phyloP scores from a whole-genome alignment of 2,888 invertebrate species.

The Cantharis rustica region DNA sequence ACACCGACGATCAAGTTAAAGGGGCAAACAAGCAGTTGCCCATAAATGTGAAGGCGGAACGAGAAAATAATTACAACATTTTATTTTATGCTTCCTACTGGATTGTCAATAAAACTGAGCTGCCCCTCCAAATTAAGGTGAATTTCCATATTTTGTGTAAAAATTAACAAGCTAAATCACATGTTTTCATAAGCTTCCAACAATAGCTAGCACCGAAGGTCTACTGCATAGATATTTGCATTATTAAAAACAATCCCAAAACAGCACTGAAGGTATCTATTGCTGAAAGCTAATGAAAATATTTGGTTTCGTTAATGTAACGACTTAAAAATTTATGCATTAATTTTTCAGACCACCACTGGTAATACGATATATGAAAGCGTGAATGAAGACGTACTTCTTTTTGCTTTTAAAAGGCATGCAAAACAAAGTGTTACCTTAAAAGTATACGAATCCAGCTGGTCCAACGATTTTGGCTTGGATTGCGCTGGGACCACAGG shows the following conservation, averaged over 20 bases:
- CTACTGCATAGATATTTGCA: no score
- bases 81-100: slow-evolving; percentile 82
- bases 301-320: no score
- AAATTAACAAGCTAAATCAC: background rate
- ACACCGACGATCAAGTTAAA: slow-evolving; percentile 69
- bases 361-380: slow-evolving; percentile 29
- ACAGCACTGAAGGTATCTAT: no score
- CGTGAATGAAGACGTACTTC: slow-evolving; percentile 66
- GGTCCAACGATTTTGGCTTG: slow-evolving; percentile 67
- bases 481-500: slow-evolving; percentile 79
- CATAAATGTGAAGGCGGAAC: slow-evolving; percentile 69
- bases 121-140: slow-evolving; percentile 82
- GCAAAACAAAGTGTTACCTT: slow-evolving; percentile 60
- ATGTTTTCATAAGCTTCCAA: no score
- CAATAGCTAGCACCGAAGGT: no score
- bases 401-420: slow-evolving; percentile 68
- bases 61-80: slow-evolving; percentile 67
- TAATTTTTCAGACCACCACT: slow-evolving; percentile 15
- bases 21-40: slow-evolving; percentile 67
- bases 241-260: no score
- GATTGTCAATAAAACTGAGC: slow-evolving; percentile 86
- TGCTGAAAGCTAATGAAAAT: no score
- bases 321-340: background rate
- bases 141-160: slow-evolving; percentile 21
- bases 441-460: slow-evolving; percentile 67